Conservation (phyloP, 1,140 invertebrate genomes). For the Hylyphantes graminicola region DNA sequence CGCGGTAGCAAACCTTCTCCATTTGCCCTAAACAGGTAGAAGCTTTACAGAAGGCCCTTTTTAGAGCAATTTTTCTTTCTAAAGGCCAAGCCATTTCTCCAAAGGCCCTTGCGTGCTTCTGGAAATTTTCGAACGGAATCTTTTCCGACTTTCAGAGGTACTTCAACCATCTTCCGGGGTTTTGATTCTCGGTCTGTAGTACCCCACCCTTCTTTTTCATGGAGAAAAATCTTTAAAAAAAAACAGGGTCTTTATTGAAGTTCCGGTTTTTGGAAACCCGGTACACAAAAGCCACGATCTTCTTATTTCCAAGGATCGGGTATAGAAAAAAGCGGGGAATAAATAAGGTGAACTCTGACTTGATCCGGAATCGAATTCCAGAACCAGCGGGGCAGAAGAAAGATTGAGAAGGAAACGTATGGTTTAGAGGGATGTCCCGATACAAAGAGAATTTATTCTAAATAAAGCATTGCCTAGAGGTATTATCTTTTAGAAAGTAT, state of each 20-base stretch:
- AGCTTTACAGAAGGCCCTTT: not conserved
- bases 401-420: not conserved
- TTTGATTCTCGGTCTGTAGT: not conserved
- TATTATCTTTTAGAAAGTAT: too few species aligned
- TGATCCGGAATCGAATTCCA: not conserved
- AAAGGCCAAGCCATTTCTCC: constrained; percentile 1
- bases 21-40: constrained; percentile 25
- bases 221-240: too few species aligned
- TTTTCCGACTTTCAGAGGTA: constrained; percentile 17
- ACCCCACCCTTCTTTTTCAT: too few species aligned
- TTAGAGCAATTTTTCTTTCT: not conserved
- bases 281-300: constrained; percentile 11
- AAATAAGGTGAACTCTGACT: constrained; percentile 24
- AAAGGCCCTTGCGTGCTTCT: constrained; percentile 15
- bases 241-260: not conserved
- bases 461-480: too few species aligned
- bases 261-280: constrained; percentile 30
- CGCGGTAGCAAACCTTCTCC: not conserved
- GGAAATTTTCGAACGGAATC: constrained; percentile 3
- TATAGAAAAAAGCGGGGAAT: constrained; percentile 2
- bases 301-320: not conserved
- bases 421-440: too few species aligned
- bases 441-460: too few species aligned
- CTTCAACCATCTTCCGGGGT: constrained; percentile 6
- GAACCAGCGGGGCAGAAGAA: not conserved